Evolutionary conservation across 1,140 invertebrate species (phyloP), one percentile per base, ranked within the genome.

Genomic region (Drosophila ercepeae): DNA sequence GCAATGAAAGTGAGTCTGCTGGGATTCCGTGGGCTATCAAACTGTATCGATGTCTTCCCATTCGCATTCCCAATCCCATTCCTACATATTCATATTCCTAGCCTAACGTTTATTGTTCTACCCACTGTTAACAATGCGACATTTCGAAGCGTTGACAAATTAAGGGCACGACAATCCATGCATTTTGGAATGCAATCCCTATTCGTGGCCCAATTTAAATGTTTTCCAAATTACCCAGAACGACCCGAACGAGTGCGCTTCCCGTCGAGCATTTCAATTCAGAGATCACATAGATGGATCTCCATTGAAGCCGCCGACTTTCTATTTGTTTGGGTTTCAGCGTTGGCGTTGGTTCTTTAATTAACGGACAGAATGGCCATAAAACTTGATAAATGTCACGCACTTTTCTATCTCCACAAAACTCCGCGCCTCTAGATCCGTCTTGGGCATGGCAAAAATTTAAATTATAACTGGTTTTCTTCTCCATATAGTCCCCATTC

Each of bases 321-420:
- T 84, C 79, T 86, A 84, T 79, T 86, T 75, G 65, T 34, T 25
- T 39, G 39, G 59, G 27, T 39, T 53, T 78, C 44, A 53, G 42
- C 63, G 63, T 75, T 79, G 39, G 39, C 16, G 39, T 42, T 42
- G 69, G 74, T 86, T 84, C 61, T 61, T 86, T 84, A 84, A 84
- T 86, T 84, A 86, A 70, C 81, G 34, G 27, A 42, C 50, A 53
- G 72, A 75, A 50, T 72, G 58, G 54, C 71, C 65, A 84, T 84
- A 86, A 84, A 84, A 79, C 54, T 61, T 76, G 76, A 84, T 86
- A 60, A 73, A 79, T 84, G 81, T 86, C 79, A 84, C 76, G 81
- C 72, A 73, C 57, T 45, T 78, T 13, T 45, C 34, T 71, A 14
- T 69, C 18, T 52, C 34, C 42, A 34, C 39, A 55, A 19, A 39